Base-by-base conservation (phyloP, 2,797 vertebrate species). In the Eulemur albifrons region DNA sequence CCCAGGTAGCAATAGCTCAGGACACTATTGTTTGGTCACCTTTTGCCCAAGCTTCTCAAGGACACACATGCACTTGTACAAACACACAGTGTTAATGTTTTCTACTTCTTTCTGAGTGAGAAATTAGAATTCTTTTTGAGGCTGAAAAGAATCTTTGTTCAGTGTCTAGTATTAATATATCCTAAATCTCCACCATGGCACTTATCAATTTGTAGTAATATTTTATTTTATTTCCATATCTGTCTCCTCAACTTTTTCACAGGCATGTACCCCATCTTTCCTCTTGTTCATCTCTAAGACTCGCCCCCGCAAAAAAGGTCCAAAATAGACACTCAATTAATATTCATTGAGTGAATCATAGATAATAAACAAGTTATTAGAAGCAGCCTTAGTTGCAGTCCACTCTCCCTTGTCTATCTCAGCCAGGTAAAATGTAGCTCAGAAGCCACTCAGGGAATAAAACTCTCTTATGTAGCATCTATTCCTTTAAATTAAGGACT, bases 401-500 rank as follows among this genome's bases (percentile, higher is more conserved):
- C 57, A 5, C 48, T 48, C 4, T 23, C 17, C 1, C 7, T 91
- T 77, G 4, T 61, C 38, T 70, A 2, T 88, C 23, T 38, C 59
- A 69, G 65, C 12, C 40, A 61, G n/a, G 48, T 72, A 92, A 72
- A 86, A 43, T 45, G 11, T 52, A 76, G 8, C 72, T 77, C 32
- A 85, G 92, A 69, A 92, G 32, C 45, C 61, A 79, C 38, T 70
- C n/a, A 48, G 61, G 25, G 50, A 94, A 50, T 43, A 69, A 63
- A 8, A 15, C 5, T 50, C 32, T 57, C 30, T n/a, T 4, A 25
- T 48, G 21, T 17, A 72, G 7, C 52, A 91, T 43, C 77, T 57
- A 9, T 81, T 75, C 50, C 59, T 92, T 92, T 72, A 95, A 87
- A 77, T 45, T 35, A 91, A 91, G 40, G 50, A 23, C 67, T 84